Evolutionary conservation across 1,140 invertebrate genomes (phyloP).

Genomic region (Drosophila carrolli): DNA sequence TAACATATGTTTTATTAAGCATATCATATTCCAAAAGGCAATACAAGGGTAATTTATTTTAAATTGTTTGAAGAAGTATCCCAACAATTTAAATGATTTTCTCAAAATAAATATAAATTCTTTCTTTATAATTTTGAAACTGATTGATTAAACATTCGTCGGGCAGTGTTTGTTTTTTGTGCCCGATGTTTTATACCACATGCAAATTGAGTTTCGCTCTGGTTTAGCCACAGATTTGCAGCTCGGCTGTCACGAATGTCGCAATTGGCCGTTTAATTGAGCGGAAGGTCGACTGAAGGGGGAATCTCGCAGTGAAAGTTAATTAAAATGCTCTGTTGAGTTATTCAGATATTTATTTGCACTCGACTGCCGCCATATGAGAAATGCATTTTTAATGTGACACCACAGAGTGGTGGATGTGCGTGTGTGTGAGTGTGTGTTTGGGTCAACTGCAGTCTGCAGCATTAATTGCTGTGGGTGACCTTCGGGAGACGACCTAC

Average conservation of each 20-base stretch:
- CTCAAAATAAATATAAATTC: too few relatives aligned
- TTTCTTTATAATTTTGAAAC: too few relatives aligned
- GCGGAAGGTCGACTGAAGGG: conserved; percentile 7
- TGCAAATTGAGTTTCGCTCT: conserved; percentile 36
- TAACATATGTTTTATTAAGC: too few relatives aligned
- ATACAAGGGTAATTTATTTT: too few relatives aligned
- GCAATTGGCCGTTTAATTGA: conserved; percentile 51
- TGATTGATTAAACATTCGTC: conserved; percentile 14
- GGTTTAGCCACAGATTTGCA: conserved; percentile 61
- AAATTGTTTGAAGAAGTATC: too few relatives aligned
- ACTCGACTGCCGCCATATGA: conserved; percentile 53
- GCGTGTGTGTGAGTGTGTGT: neutral
- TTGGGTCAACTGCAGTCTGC: conserved; percentile 29
- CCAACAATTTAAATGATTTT: too few relatives aligned
- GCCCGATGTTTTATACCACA: conserved; percentile 4
- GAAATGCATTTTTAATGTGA: conserved; percentile 70
- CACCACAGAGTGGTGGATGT: neutral
- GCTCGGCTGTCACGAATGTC: conserved; percentile 25
- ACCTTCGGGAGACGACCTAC: conserved; percentile 25
- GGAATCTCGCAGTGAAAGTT: conserved; percentile 43
- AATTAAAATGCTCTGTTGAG: conserved; percentile 76
- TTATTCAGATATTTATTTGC: conserved; percentile 73
- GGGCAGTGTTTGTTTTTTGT: conserved; percentile 6
- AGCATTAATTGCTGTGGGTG: conserved; percentile 38
- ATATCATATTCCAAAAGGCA: too few relatives aligned